Percentiles rank a stretch among this genome's conserved stretches.
phyloP scores from a whole-genome alignment of 2,113 vertebrate species.

The Illadopsis cleaveri region DNA sequence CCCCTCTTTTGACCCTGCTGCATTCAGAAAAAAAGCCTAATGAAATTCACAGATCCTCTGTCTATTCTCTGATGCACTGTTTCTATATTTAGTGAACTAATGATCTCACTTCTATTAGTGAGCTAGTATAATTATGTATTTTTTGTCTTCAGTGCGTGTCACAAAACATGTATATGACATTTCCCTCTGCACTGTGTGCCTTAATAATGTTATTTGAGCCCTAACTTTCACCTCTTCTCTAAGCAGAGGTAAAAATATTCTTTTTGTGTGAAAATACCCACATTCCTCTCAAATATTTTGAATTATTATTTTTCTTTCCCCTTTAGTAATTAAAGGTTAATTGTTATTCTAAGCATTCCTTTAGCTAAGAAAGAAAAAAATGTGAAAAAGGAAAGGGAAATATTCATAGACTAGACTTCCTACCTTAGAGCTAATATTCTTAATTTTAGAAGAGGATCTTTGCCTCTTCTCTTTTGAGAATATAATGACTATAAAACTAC shows the following conservation, averaged over 20 bases:
- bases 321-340: not conserved
- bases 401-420: not conserved
- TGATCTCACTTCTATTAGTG: not conserved
- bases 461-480: not conserved
- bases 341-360: not conserved
- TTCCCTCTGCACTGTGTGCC: not conserved
- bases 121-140: not conserved
- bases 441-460: not conserved
- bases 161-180: not conserved
- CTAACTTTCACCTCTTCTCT: not conserved
- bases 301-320: not conserved
- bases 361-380: not conserved
- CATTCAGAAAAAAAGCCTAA: not conserved
- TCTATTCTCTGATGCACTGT: not conserved
- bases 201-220: not conserved
- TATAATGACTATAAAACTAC: not conserved
- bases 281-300: not conserved
- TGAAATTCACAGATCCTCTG: not conserved
- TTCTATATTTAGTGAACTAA: not conserved
- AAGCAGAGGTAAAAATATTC: not conserved
- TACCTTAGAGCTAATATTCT: not conserved
- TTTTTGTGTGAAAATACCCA: not conserved
- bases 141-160: not conserved
- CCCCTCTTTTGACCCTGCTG: rapidly evolving
- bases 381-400: rapidly evolving